Conservation (phyloP, 2,797 vertebrate genomes). For the Spatula clypeata region DNA sequence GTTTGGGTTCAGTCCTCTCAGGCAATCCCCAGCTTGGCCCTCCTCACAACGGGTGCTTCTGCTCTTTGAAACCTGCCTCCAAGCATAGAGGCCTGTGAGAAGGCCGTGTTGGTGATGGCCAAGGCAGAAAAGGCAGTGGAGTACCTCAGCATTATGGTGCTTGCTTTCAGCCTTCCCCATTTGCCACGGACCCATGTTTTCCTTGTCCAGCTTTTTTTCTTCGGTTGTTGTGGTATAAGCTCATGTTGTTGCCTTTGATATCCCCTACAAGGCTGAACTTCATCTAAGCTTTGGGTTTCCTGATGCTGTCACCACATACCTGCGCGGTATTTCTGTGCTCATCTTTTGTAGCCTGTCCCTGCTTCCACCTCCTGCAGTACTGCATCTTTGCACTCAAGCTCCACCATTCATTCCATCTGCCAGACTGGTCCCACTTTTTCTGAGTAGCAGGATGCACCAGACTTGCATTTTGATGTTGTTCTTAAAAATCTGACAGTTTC, state of each 20-base stretch:
- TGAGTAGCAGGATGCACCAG: not conserved
- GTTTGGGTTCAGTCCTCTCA: not conserved
- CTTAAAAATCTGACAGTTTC: not conserved
- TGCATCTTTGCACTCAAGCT: not conserved
- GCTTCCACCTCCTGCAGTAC: not conserved
- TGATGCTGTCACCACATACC: rapidly evolving
- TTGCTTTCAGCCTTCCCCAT: not conserved
- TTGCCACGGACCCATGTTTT: rapidly evolving
- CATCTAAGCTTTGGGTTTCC: not conserved
- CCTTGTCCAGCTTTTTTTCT: not conserved
- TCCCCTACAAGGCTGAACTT: not conserved
- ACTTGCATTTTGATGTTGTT: not conserved
- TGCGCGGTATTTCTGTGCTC: not conserved
- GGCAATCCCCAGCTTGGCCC: not conserved
- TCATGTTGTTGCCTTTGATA: not conserved
- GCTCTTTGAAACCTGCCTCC: not conserved
- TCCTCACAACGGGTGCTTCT: not conserved
- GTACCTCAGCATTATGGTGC: rapidly evolving
- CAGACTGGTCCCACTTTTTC: not conserved
- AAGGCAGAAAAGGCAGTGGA: not conserved
- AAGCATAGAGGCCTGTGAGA: not conserved
- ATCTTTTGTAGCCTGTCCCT: not conserved
- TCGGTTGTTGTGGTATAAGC: not conserved
- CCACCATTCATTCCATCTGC: not conserved
- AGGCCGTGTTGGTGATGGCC: not conserved